phyloP scores from a whole-genome alignment of 2,113 vertebrate genomes.

The Chaetops frenatus region DNA sequence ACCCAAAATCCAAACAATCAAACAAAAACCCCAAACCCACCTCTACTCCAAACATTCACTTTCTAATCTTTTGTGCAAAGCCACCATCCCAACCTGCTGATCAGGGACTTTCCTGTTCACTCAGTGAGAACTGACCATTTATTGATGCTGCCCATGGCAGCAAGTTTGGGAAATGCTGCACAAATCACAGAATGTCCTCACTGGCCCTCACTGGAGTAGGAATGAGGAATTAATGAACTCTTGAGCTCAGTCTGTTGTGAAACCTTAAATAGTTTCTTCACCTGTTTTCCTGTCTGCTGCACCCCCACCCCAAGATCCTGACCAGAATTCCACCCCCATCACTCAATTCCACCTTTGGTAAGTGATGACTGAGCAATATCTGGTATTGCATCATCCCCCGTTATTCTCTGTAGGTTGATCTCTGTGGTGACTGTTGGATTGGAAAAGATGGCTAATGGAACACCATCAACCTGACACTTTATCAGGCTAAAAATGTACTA shows the following conservation, averaged over 20 bases:
- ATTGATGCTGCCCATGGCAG: background rate
- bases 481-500: background rate
- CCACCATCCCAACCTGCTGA: background rate
- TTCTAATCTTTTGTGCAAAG: background rate
- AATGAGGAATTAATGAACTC: background rate
- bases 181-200: background rate
- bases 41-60: background rate
- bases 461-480: background rate
- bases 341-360: background rate
- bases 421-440: background rate
- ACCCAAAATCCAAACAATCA: background rate
- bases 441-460: background rate
- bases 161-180: background rate
- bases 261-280: background rate
- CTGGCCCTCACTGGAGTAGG: background rate
- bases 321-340: background rate
- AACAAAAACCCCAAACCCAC: background rate
- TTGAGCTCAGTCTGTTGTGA: background rate
- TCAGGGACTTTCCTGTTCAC: background rate
- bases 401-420: background rate
- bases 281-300: background rate
- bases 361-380: background rate
- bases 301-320: background rate
- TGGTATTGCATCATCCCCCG: background rate
- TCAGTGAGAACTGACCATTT: background rate